Evolutionary conservation across 2,113 vertebrate species (phyloP).

Genomic region (Alethe castanea): DNA sequence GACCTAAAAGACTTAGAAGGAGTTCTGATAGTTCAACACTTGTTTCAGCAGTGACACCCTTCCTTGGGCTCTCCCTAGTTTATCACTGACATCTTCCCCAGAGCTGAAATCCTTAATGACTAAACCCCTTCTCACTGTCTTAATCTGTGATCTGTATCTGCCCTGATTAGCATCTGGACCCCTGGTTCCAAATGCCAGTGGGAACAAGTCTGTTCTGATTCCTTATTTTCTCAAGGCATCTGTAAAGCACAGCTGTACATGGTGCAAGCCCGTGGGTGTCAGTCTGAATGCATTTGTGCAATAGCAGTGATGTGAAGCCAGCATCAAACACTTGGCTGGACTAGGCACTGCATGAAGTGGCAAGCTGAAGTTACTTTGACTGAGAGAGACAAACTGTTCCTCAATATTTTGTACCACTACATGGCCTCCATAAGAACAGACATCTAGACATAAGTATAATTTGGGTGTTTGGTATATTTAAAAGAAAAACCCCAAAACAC

Average conservation of each 20-base stretch:
- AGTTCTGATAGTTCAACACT: background rate
- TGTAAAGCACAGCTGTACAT: background rate
- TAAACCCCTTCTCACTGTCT: background rate
- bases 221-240: background rate
- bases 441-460: background rate
- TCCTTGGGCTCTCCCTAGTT: background rate
- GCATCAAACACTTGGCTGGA: background rate
- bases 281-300: background rate
- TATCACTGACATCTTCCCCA: background rate
- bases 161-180: background rate
- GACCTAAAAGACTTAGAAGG: background rate
- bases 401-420: accelerated
- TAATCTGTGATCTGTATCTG: background rate
- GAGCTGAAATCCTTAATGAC: background rate
- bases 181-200: background rate
- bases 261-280: accelerated
- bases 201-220: background rate
- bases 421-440: background rate
- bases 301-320: background rate
- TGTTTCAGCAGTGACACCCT: background rate
- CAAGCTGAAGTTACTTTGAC: background rate
- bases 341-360: background rate
- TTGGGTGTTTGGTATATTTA: background rate
- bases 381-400: background rate
- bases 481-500: background rate